These are phyloP conservation scores for Perca flavescens DNA, from an alignment of 2,113 vertebrate genomes.

Conservation along the genomic window DNA sequence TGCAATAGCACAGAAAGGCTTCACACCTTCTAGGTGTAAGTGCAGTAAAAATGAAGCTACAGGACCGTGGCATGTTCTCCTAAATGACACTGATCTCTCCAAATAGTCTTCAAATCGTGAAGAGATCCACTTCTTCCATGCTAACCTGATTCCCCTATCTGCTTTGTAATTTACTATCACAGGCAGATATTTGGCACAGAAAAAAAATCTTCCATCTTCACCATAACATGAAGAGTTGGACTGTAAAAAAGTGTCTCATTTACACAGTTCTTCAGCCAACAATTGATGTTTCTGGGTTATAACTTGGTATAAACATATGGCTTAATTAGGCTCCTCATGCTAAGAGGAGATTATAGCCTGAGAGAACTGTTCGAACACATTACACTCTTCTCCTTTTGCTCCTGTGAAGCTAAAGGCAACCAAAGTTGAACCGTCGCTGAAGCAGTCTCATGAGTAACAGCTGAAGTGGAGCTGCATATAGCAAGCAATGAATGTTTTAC, in stretches of 20 bases:
- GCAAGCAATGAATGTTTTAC: conserved; percentile 36
- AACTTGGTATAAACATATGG: conserved; percentile 62
- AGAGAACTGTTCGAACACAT: conserved; percentile 71
- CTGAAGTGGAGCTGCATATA: conserved; percentile 38
- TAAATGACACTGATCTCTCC: not conserved
- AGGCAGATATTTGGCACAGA: conserved; percentile 32
- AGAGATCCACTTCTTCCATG: conserved; percentile 29
- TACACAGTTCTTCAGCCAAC: conserved; percentile 56
- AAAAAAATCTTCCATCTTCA: conserved; percentile 17
- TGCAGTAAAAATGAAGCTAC: not conserved
- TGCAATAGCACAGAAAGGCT: not conserved
- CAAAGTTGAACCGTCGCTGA: conserved; percentile 48
- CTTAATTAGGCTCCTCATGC: conserved; percentile 72
- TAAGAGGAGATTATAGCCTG: conserved; percentile 70
- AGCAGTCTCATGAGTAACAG: conserved; percentile 45
- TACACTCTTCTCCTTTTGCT: conserved; percentile 54
- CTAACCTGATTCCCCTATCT: conserved; percentile 40
- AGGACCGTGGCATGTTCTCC: not conserved
- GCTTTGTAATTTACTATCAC: conserved; percentile 40
- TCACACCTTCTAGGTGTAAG: not conserved
- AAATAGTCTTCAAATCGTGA: conserved; percentile 19
- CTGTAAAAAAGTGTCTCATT: conserved; percentile 45
- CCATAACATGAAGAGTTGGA: conserved; percentile 32
- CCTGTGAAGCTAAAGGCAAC: conserved; percentile 60
- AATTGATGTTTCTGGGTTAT: conserved; percentile 63